Percentiles rank a stretch among this genome's conserved stretches.
Evolutionary conservation across 2,113 vertebrate genomes (phyloP).

Genomic region (Chamaea fasciata): DNA sequence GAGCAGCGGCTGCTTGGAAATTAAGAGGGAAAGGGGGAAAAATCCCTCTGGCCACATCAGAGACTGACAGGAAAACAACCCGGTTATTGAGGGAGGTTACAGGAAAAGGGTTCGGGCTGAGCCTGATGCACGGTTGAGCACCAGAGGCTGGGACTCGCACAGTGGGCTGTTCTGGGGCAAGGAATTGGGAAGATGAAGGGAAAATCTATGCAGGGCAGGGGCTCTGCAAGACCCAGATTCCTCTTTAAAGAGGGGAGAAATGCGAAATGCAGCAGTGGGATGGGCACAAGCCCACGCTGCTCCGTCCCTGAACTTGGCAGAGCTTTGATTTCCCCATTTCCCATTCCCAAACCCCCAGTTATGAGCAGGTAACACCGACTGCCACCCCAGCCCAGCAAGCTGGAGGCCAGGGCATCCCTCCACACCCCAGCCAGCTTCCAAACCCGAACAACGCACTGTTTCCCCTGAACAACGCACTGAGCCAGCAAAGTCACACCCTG

Average conservation of each 20-base stretch:
- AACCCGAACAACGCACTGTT: background rate
- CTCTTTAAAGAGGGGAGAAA: background rate
- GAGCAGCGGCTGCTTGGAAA: background rate
- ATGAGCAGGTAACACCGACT: background rate
- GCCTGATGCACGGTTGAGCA: background rate
- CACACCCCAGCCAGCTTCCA: background rate
- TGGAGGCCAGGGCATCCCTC: background rate
- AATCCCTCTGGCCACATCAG: background rate
- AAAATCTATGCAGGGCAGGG: rapidly evolving
- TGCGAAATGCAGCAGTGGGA: background rate
- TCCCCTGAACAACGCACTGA: background rate
- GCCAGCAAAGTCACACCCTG: background rate
- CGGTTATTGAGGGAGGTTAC: background rate
- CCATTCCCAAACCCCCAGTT: background rate
- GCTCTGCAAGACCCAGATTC: background rate
- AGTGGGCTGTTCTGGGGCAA: background rate
- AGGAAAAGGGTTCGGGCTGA: background rate
- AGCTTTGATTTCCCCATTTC: background rate
- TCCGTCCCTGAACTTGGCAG: background rate
- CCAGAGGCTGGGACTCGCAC: rapidly evolving
- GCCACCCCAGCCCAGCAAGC: background rate
- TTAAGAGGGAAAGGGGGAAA: background rate
- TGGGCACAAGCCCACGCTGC: background rate
- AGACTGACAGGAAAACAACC: background rate
- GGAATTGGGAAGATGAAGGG: background rate